phyloP scores from a whole-genome alignment of 2,113 vertebrate genomes.

The Phyllostomus discolor region DNA sequence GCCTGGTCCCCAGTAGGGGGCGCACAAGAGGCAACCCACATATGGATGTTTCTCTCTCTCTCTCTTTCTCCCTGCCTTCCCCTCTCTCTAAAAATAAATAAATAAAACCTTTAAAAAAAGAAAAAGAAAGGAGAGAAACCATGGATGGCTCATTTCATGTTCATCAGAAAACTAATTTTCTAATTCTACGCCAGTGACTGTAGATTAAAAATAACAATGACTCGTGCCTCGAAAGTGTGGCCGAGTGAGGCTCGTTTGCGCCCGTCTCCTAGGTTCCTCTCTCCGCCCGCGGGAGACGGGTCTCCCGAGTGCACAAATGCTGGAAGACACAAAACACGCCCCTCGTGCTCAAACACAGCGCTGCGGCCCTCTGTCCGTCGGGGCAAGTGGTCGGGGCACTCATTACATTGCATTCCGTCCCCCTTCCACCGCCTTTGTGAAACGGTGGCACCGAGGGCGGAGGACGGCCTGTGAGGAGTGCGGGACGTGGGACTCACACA shows the following conservation, averaged over 20 bases:
- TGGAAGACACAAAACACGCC: no score
- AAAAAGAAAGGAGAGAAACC: neutral
- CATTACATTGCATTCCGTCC: conserved; percentile 1
- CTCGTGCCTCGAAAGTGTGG: neutral
- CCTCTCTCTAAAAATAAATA: no score
- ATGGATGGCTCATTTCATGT: neutral
- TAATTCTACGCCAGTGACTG: neutral
- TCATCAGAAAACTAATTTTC: conserved; percentile 27
- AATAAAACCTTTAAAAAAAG: no score
- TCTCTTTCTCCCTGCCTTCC: no score
- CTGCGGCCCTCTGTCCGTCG: no score
- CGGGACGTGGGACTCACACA: neutral
- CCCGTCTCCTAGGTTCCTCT: neutral
- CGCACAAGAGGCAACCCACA: no score
- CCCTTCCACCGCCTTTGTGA: neutral
- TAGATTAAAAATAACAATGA: neutral
- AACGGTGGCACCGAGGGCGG: neutral
- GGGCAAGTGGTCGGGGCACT: neutral
- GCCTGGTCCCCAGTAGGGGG: no score
- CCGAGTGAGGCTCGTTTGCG: neutral
- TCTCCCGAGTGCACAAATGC: no score
- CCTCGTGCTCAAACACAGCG: no score
- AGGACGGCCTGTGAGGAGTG: neutral
- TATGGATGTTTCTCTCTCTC: no score
- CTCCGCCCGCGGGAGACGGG: neutral